Conservation (phyloP, 2,113 vertebrate genomes). For the Sminthopsis crassicaudata region DNA sequence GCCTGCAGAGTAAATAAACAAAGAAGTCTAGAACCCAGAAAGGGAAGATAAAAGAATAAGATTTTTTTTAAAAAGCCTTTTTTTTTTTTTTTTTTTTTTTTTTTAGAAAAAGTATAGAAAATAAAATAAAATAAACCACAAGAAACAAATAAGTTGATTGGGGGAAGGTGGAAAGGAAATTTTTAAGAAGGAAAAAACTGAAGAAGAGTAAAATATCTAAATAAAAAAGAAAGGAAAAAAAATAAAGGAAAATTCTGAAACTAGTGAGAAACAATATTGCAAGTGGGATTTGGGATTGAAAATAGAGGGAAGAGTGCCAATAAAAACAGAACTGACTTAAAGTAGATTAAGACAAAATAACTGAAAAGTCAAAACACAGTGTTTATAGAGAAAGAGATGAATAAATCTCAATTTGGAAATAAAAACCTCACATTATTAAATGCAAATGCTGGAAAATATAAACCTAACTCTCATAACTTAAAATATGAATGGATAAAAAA, state of each 20-base stretch:
- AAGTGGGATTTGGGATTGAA: background rate
- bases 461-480: background rate
- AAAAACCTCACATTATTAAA: background rate
- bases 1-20: background rate
- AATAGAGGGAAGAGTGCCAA: background rate
- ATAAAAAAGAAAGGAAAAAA: background rate
- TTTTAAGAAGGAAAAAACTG: background rate
- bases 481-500: background rate
- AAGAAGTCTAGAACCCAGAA: background rate
- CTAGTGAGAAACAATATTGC: background rate
- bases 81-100: too few species aligned
- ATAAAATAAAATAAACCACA: background rate
- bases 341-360: constrained; percentile 2
- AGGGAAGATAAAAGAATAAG: background rate
- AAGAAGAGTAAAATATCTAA: background rate
- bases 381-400: background rate
- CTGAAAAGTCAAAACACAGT: background rate
- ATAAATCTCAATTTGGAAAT: background rate
- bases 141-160: background rate
- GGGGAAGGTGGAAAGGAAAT: background rate
- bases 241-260: background rate
- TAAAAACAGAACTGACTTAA: background rate
- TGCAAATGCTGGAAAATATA: background rate
- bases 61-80: background rate
- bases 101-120: background rate